phyloP scores from a whole-genome alignment of 2,113 vertebrate genomes.

The Himantopus leucocephalus region DNA sequence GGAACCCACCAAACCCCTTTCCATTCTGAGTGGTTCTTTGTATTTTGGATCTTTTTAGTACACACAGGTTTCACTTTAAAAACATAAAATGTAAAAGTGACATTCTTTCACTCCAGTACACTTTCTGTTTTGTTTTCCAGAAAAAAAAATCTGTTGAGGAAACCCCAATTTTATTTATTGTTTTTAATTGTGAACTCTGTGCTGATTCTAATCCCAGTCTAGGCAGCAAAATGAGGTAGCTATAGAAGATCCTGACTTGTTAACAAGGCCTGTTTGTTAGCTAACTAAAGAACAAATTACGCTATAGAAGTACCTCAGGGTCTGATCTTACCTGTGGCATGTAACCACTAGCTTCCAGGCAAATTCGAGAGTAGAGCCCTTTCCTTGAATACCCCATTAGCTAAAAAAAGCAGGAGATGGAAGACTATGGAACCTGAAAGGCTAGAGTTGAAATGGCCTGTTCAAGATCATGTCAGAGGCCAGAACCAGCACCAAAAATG shows the following conservation, averaged over 20 bases:
- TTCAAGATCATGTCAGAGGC: not conserved
- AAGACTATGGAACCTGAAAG: not conserved
- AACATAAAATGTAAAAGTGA: not conserved
- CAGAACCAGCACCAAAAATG: not conserved
- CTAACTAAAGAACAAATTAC: not conserved
- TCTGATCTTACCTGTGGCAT: not conserved
- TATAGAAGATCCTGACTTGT: not conserved
- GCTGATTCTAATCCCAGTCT: not conserved
- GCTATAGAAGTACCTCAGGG: not conserved
- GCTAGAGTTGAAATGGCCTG: not conserved
- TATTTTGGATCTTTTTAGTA: not conserved
- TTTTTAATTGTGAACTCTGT: not conserved
- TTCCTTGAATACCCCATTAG: not conserved
- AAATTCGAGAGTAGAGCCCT: not conserved
- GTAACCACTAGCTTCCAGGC: not conserved
- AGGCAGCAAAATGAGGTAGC: not conserved
- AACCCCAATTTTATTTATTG: not conserved
- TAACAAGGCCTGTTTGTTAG: not conserved
- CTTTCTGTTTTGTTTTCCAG: not conserved
- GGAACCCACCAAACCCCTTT: not conserved
- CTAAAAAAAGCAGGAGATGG: not conserved
- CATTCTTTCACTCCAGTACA: not conserved
- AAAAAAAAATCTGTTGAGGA: not conserved
- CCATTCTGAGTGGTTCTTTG: not conserved
- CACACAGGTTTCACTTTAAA: not conserved